Evolutionary conservation across 2,797 vertebrate species (phyloP), one percentile per base, ranked within the genome.

Genomic region (Thaleichthys pacificus): DNA sequence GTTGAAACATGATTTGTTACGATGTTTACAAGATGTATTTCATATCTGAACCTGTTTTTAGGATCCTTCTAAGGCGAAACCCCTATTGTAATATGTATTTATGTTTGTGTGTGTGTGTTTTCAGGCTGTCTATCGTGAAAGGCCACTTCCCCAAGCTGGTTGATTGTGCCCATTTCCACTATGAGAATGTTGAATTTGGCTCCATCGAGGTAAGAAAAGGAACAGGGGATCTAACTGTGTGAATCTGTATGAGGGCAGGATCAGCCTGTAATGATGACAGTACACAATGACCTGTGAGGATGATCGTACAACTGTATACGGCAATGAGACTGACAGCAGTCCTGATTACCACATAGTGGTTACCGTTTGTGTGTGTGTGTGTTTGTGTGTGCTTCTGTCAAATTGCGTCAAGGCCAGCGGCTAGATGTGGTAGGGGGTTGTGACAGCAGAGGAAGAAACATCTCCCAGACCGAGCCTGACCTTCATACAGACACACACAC

Each of bases 161-260:
- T 0, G 94, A 95, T 75, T 95, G 94, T 81, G 94, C 93, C 69
- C 94, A 95, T 81, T 95, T 94, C 82, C 94, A 95, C 86, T 95
- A 95, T 19, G 94, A 95, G 74, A 92, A 92, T 56, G 92, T 95
- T 24, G 93, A 93, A 77, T 93, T 94, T 35, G 92, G 92, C 70
- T 89, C 91, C 57, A 93, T 95, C 73, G 89, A 94, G 94, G 94
- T 95, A 89, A 70, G 82, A 67, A 30, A 47, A 47, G 42, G 14
- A n/a, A 56, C 51, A 56, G 12, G 9, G 42, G 9, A 47, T 3
- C 42, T 47, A 12, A 47, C 11, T 47, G 42, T 47, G 42, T 47
- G 42, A 47, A 47, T 47, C 11, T 12, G 42, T 12, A 47, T 47
- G 42, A 14, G 38, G 38, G 8, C 38, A 42, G 11, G 8, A 42